These are phyloP conservation scores for Piprites chloris DNA, from an alignment of 2,113 vertebrate species.

Conservation along the genomic window DNA sequence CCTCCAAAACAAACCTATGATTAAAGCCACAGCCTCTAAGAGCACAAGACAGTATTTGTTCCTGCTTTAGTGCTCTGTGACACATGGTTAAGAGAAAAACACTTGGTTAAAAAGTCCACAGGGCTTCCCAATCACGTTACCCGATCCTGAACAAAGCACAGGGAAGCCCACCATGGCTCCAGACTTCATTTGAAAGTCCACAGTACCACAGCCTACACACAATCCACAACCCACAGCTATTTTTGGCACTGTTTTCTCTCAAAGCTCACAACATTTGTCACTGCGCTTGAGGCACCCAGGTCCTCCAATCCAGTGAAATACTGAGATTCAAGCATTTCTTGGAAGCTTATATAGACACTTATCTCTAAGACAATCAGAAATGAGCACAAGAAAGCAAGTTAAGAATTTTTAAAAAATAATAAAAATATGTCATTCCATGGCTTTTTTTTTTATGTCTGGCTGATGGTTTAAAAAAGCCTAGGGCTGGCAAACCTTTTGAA, in stretches of 20 bases:
- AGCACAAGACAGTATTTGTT: neutral
- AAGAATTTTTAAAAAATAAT: neutral
- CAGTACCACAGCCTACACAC: neutral
- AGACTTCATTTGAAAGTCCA: neutral
- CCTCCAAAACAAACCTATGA: neutral
- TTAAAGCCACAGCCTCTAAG: neutral
- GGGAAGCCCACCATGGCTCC: neutral
- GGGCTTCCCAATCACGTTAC: neutral
- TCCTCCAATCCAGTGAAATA: neutral
- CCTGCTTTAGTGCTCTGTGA: neutral
- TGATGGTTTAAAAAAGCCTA: neutral
- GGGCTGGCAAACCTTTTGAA: neutral
- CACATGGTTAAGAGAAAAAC: neutral
- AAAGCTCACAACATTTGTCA: neutral
- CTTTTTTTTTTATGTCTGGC: neutral
- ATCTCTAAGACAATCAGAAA: neutral
- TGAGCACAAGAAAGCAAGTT: neutral
- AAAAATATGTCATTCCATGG: neutral
- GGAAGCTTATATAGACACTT: neutral
- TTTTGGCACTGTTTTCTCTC: neutral
- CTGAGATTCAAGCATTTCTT: neutral
- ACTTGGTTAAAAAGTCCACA: neutral
- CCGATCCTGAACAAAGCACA: fast-evolving
- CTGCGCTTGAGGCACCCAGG: neutral
- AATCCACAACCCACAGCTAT: too few species aligned